Conservation (phyloP, 2,888 invertebrate genomes). For the Piscicola geometra region DNA sequence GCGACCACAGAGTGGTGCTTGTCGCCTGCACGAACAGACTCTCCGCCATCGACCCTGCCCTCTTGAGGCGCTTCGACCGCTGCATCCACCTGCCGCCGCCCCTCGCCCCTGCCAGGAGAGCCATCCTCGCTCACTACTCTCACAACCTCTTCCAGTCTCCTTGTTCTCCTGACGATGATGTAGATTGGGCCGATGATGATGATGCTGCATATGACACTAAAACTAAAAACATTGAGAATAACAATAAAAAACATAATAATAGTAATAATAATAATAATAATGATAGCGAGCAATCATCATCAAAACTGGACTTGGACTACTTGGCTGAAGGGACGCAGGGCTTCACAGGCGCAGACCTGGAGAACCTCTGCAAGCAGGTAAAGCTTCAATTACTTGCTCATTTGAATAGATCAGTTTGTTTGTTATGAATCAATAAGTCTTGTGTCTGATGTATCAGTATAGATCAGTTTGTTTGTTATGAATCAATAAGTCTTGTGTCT, state of each 20-base stretch:
- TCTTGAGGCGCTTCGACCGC: slow-evolving; percentile 64
- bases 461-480: too few species aligned
- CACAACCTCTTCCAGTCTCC: neutral
- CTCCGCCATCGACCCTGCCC: slow-evolving; percentile 63
- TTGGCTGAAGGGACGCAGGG: neutral
- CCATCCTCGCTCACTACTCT: neutral
- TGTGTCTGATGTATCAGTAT: too few species aligned
- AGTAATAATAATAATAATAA: too few species aligned
- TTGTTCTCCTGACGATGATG: too few species aligned
- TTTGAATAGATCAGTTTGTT: too few species aligned
- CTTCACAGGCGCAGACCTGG: slow-evolving; percentile 31
- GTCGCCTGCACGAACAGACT: slow-evolving; percentile 67
- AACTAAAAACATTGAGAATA: too few species aligned
- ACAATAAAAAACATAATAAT: too few species aligned
- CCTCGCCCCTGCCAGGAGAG: neutral
- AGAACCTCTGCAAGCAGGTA: slow-evolving; percentile 33
- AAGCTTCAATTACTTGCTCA: too few species aligned
- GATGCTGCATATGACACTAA: neutral
- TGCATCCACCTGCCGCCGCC: slow-evolving; percentile 64
- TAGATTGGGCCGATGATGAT: too few species aligned
- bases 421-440: too few species aligned
- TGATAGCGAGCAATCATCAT: neutral
- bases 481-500: too few species aligned
- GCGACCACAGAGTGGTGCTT: slow-evolving; percentile 57
- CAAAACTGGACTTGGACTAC: neutral